phyloP scores from a whole-genome alignment of 2,113 vertebrate species.

The Albula glossodonta region DNA sequence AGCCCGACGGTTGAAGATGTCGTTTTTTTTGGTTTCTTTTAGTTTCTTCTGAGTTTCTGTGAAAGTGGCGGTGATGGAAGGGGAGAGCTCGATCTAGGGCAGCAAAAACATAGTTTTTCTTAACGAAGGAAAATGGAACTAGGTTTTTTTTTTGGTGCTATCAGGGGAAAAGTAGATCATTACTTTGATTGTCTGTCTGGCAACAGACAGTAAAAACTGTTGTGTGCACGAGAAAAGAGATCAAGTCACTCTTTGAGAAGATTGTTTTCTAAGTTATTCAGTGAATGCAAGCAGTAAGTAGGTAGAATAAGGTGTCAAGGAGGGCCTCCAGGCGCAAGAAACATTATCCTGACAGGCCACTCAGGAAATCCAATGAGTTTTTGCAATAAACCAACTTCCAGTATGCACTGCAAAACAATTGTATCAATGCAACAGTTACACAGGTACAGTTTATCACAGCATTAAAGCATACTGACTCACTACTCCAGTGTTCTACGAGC shows the following conservation, averaged over 20 bases:
- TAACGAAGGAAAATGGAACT: background rate
- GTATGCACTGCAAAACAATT: background rate
- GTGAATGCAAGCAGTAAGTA: background rate
- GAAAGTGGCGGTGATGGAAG: constrained; percentile 33
- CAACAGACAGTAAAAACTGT: background rate
- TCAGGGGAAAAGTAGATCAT: background rate
- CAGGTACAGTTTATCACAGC: too few species aligned
- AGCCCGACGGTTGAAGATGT: constrained; percentile 63
- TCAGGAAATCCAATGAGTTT: background rate
- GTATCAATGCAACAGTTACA: background rate
- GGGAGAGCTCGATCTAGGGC: constrained; percentile 42
- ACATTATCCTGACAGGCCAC: background rate
- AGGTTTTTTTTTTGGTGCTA: background rate
- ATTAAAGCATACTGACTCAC: too few species aligned
- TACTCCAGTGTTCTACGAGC: too few species aligned
- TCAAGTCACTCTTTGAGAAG: background rate
- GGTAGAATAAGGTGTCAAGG: background rate
- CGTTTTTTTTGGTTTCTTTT: constrained; percentile 10
- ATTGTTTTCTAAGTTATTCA: background rate
- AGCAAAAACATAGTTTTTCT: constrained; percentile 29
- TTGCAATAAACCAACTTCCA: background rate
- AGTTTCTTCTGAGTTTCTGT: constrained; percentile 44
- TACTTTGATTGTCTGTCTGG: background rate
- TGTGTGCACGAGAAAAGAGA: background rate
- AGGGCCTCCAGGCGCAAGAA: background rate